Conservation (phyloP, 2,797 vertebrate genomes). For the Xenentodon cancila region DNA sequence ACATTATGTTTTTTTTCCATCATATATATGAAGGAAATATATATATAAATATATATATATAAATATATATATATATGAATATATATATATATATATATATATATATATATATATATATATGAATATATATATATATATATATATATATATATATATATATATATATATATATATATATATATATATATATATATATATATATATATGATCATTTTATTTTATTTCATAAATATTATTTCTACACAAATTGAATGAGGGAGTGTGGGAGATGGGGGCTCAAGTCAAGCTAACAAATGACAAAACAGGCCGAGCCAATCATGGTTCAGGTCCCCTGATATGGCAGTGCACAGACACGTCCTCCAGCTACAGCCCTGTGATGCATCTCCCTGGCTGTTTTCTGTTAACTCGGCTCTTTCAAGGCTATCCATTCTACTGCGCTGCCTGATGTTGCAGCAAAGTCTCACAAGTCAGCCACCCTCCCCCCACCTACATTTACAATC, state of each 20-base stretch:
- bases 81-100: too few relatives aligned
- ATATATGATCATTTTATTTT: neutral
- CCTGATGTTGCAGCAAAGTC: slow-evolving; percentile 65
- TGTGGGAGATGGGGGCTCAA: slow-evolving; percentile 16
- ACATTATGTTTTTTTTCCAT: slow-evolving; percentile 38
- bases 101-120: too few relatives aligned
- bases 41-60: too few relatives aligned
- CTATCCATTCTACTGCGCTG: slow-evolving; percentile 71
- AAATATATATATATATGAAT: too few relatives aligned
- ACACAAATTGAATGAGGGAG: neutral
- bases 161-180: too few relatives aligned
- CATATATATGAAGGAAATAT: neutral
- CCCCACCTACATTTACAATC: slow-evolving; percentile 48
- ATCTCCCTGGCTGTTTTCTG: slow-evolving; percentile 78
- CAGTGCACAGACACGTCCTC: slow-evolving; percentile 61
- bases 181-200: neutral
- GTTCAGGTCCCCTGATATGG: slow-evolving; percentile 56
- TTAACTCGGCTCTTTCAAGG: slow-evolving; percentile 79
- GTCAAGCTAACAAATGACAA: slow-evolving; percentile 74
- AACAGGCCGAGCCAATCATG: slow-evolving; percentile 71
- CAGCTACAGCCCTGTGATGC: slow-evolving; percentile 68
- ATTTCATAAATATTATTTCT: neutral
- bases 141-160: too few relatives aligned
- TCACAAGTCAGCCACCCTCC: slow-evolving; percentile 53
- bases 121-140: too few relatives aligned